These are phyloP conservation scores for Drymodes brunneopygia DNA, from an alignment of 2,113 vertebrate species.

Conservation along the genomic window DNA sequence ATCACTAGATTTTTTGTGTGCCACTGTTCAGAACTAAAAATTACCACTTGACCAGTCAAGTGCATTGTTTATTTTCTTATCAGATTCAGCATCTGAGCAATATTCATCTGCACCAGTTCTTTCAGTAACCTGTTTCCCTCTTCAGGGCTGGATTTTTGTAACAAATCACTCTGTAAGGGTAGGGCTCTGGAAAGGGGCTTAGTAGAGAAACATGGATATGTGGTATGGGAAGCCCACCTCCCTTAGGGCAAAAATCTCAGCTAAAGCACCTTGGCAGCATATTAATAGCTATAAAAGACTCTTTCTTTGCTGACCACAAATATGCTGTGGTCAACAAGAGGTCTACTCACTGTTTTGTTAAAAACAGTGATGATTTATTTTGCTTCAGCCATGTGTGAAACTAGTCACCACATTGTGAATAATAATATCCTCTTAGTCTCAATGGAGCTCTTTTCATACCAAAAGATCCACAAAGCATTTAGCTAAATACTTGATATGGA, in stretches of 20 bases:
- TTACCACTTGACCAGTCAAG: neutral
- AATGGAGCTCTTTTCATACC: constrained; percentile 32
- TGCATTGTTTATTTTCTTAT: neutral
- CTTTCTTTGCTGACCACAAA: constrained; percentile 55
- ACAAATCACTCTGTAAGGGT: neutral
- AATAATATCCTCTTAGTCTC: constrained; percentile 58
- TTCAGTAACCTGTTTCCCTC: neutral
- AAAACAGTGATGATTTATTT: constrained; percentile 60
- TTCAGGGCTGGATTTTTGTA: neutral
- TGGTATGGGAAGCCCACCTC: constrained; percentile 2
- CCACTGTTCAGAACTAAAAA: neutral
- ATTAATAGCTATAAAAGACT: constrained; percentile 61
- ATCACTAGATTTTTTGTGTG: neutral
- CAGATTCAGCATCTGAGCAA: neutral
- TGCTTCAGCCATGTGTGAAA: constrained; percentile 55
- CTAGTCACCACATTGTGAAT: constrained; percentile 56
- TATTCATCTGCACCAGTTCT: neutral
- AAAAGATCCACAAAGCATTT: constrained; percentile 30
- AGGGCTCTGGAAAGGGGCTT: neutral
- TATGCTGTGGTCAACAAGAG: constrained; percentile 60
- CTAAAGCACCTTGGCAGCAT: constrained; percentile 38
- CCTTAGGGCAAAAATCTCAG: constrained; percentile 27
- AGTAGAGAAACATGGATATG: neutral
- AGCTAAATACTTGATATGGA: constrained; percentile 1
- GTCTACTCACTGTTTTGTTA: constrained; percentile 53